phyloP scores from a whole-genome alignment of 30 jellyfish, hydroid and myxozoan species.

The Aurelia sp. region DNA sequence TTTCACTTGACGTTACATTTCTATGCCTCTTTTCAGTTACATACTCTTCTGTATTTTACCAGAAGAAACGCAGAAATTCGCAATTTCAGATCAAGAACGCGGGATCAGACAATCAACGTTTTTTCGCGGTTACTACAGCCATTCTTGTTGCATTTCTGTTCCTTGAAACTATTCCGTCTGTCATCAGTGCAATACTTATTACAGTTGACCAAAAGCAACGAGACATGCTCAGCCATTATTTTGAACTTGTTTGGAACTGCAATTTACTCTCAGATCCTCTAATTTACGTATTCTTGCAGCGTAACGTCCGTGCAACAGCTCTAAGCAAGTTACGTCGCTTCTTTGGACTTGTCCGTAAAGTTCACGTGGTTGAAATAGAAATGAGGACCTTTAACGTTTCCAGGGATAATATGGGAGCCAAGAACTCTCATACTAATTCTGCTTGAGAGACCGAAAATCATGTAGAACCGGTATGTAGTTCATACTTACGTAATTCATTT shows the following conservation, averaged over 20 bases:
- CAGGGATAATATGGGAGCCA: too few species aligned
- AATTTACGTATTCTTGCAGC: slow-evolving; percentile 13
- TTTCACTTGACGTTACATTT: not conserved
- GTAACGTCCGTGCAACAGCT: not conserved
- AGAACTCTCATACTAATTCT: too few species aligned
- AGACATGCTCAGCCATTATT: not conserved
- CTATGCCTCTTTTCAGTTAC: slow-evolving; percentile 4
- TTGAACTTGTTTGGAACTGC: not conserved
- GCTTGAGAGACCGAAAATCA: too few species aligned
- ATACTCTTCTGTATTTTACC: not conserved
- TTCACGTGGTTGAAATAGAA: too few species aligned
- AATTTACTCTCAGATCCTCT: slow-evolving; percentile 10
- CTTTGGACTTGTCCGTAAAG: too few species aligned
- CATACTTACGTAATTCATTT: too few species aligned
- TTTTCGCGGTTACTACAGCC: not conserved
- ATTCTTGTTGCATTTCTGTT: not conserved
- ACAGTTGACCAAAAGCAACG: not conserved
- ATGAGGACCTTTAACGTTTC: too few species aligned
- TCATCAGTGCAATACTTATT: not conserved
- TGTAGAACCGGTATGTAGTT: too few species aligned
- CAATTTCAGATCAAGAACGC: too few species aligned
- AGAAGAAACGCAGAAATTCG: not conserved
- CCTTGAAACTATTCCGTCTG: not conserved
- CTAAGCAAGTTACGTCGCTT: not conserved
- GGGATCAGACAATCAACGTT: not conserved